These are phyloP conservation scores for Stichodactyla mertensii DNA, from an alignment of 64 coral and sea anemone species.

Conservation along the genomic window DNA sequence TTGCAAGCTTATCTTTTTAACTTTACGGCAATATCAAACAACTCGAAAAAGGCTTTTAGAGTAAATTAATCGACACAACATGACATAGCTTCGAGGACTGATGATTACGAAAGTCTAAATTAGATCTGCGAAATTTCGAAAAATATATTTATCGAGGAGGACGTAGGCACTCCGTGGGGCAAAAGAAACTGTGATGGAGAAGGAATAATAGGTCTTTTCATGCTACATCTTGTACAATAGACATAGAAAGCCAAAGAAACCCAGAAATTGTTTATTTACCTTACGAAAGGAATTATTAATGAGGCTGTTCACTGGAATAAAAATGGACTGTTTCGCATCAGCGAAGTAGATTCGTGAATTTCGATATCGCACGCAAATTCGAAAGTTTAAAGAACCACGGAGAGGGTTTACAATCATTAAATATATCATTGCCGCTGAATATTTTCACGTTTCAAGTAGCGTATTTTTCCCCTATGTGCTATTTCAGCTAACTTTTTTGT, in stretches of 20 bases:
- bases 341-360: not conserved
- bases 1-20: conserved; percentile 13
- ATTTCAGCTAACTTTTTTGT: not conserved
- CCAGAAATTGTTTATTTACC: conserved; percentile 4
- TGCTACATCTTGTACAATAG: not conserved
- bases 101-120: not conserved
- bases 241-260: not conserved
- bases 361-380: conserved; percentile 1
- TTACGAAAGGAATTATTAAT: conserved; percentile 18
- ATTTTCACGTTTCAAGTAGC: not conserved
- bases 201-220: not conserved
- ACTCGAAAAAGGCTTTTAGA: conserved; percentile 16
- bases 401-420: not conserved
- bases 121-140: not conserved
- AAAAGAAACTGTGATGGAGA: not conserved
- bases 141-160: not conserved
- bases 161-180: too few relatives aligned
- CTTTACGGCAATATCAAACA: conserved; percentile 21
- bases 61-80: conserved; percentile 4
- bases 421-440: not conserved
- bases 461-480: not conserved
- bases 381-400: not conserved
- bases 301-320: not conserved
- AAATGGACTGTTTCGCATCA: conserved; percentile 16
- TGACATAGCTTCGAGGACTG: not conserved